phyloP scores from a whole-genome alignment of 2,113 vertebrate genomes.

The Takifugu bimaculatus region DNA sequence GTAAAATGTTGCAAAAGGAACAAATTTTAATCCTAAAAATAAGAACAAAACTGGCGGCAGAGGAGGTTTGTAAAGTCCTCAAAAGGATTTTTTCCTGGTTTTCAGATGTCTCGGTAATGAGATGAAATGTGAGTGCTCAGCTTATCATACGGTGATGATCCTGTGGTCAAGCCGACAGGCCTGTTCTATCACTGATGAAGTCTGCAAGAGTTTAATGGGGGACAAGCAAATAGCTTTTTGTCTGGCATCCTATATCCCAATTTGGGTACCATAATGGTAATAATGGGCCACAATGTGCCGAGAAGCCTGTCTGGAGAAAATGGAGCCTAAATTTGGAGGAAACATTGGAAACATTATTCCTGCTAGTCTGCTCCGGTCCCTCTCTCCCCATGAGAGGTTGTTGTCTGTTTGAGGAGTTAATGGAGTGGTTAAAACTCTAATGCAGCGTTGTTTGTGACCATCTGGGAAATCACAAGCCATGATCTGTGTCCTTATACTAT shows the following conservation, averaged over 20 bases:
- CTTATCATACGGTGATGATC: constrained; percentile 3
- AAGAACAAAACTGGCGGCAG: too few relatives aligned
- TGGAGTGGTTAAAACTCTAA: too few relatives aligned
- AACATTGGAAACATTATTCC: constrained; percentile 2
- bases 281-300: constrained; percentile 3
- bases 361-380: background rate
- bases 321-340: constrained; percentile 1
- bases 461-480: too few relatives aligned
- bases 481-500: too few relatives aligned
- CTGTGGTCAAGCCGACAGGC: constrained; percentile 21
- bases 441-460: too few relatives aligned
- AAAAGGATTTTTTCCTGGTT: too few relatives aligned
- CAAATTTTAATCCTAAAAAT: too few relatives aligned
- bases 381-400: background rate
- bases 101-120: constrained; percentile 22
- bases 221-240: constrained; percentile 16
- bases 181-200: constrained; percentile 18
- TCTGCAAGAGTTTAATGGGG: constrained; percentile 15
- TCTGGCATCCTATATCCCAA: background rate
- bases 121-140: constrained; percentile 7
- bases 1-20: too few relatives aligned
- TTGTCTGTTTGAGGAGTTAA: too few relatives aligned
- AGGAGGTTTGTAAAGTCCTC: too few relatives aligned
- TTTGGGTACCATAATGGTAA: constrained; percentile 6
- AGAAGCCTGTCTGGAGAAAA: constrained; percentile 1